Percentiles rank a stretch among this genome's conserved stretches.
These are phyloP conservation scores for Papilio gigon DNA, from an alignment of 2,888 invertebrate species.

Conservation along the genomic window DNA sequence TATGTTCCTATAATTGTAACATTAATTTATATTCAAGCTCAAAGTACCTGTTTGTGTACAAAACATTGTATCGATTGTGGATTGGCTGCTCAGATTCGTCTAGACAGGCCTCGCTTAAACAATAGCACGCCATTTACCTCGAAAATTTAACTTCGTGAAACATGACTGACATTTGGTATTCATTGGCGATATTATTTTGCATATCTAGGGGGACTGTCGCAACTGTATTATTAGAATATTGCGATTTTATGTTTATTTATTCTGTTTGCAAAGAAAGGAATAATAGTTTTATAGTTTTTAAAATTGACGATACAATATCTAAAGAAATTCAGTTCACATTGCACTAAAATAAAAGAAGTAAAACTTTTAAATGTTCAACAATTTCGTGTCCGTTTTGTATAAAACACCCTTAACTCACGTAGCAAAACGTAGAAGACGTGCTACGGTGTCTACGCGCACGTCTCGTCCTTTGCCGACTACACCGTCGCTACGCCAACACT, in stretches of 20 bases:
- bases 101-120: not conserved
- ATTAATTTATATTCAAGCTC: not conserved
- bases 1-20: not conserved
- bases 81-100: slow-evolving; percentile 15
- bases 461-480: not conserved
- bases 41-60: not conserved
- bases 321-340: no score
- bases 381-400: not conserved
- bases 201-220: no score
- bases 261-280: no score
- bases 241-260: no score
- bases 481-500: not conserved
- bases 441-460: slow-evolving; percentile 1
- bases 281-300: no score
- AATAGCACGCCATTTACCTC: not conserved
- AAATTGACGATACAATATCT: no score
- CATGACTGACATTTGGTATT: not conserved
- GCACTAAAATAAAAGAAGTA: no score
- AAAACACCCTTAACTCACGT: slow-evolving; percentile 2
- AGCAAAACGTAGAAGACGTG: slow-evolving; percentile 1
- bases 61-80: slow-evolving; percentile 2
- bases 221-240: no score
- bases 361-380: no score
- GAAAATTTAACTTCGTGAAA: not conserved
- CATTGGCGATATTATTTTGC: not conserved